Base-by-base conservation (phyloP, 1,140 invertebrate species). In the Plectrocnemia conspersa region DNA sequence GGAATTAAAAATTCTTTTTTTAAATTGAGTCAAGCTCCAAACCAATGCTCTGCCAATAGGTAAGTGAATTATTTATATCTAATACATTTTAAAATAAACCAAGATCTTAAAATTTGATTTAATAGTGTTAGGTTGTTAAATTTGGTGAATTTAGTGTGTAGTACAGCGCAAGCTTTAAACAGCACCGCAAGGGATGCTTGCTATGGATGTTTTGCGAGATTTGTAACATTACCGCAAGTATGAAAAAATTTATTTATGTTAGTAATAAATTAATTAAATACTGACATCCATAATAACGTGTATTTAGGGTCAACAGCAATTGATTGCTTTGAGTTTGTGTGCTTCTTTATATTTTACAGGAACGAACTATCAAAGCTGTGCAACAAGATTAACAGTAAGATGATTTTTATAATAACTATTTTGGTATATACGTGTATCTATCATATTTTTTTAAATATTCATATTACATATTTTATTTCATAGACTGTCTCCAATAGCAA, bases 101-200 rank as follows among this genome's bases (percentile, higher is more conserved):
- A 22, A 4, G 9, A 7, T 21, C 6, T 44, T n/a, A 27, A 27
- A 18, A 10, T 40, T 58, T 48, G 66, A 65, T 54, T 22, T 63
- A 62, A 42, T 57, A 76, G 75, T 21, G 62, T 60, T 2, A 67
- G 70, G 57, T 58, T 78, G 13, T 68, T 77, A 57, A 74, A 73
- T 63, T 65, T 78, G 44, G 57, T 78, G 2, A 78, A 74, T 61
- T 54, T 78, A n/a, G 70, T 76, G 22, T 78, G 76, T 59, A 78
- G 74, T 54, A 75, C 72, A 23, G 74, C 76, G 10, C 75, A 78
- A 61, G 69, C 73, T 19, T 71, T 71, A 4, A 76, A 76, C 63
- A 69, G 73, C 3, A 76, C 74, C 33, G 44, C 67, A 23, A 68
- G 76, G 50, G 75, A 77, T 65, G 69, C 67, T 21, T 78, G 76